A percentile compares a stretch with the other conserved stretches of the same genome.
Evolutionary conservation across 2,888 invertebrate species (phyloP).

Genomic region (Drosophila meridiana): DNA sequence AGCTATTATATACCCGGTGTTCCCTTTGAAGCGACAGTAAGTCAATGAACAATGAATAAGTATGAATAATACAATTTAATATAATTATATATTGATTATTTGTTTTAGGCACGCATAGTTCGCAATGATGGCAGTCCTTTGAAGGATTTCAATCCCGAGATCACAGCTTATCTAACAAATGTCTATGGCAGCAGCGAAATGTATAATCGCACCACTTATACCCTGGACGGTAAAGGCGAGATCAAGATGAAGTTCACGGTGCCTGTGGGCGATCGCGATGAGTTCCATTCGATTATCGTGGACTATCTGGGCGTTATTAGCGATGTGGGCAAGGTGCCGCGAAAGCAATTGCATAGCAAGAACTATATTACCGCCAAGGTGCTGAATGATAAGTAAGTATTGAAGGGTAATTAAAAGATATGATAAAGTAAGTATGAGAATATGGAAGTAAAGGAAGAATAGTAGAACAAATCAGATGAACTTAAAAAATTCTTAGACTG

Average conservation of each 20-base stretch:
- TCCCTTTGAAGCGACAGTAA: conserved; percentile 87
- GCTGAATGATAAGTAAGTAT: conserved; percentile 86
- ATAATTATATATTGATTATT: background rate
- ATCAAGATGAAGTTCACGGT: conserved; percentile 84
- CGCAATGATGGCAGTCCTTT: conserved; percentile 90
- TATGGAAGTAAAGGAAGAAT: background rate
- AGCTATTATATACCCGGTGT: conserved; percentile 97
- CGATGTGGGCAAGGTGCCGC: conserved; percentile 82
- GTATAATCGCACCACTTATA: conserved; percentile 82
- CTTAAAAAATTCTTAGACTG: background rate
- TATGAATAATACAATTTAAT: background rate
- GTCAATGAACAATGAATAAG: conserved; percentile 12
- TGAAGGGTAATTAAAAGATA: background rate
- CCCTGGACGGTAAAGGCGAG: conserved; percentile 78
- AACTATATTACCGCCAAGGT: conserved; percentile 85
- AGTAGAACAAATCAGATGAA: background rate
- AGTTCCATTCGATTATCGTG: conserved; percentile 84
- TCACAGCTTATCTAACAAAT: conserved; percentile 84
- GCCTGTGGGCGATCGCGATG: conserved; percentile 80
- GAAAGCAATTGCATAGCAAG: conserved; percentile 80
- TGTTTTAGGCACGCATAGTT: conserved; percentile 88
- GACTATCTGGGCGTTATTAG: conserved; percentile 90
- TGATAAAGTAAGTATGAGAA: no score
- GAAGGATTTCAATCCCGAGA: conserved; percentile 87
- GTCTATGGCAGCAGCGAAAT: conserved; percentile 84